A percentile compares a stretch with the other conserved stretches of the same genome.
phyloP scores from a whole-genome alignment of 2,113 vertebrate genomes.

The Scomber scombrus region DNA sequence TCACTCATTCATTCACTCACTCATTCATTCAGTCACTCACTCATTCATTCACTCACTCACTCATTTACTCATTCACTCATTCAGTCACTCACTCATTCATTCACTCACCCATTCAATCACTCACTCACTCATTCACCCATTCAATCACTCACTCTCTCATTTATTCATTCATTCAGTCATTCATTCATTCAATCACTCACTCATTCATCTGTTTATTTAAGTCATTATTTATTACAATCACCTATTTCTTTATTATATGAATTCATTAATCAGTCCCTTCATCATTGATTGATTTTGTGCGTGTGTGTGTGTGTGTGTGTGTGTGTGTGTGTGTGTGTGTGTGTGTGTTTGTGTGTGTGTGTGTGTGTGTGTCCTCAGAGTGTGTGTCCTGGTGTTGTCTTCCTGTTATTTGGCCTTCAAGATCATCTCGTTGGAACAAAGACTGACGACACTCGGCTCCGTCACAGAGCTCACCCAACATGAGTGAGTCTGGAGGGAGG shows the following conservation, averaged over 20 bases:
- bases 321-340: constrained; percentile 76
- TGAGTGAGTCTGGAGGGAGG: constrained; percentile 83
- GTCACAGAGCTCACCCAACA: constrained; percentile 81
- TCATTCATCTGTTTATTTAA: no score
- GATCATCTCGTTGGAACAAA: constrained; percentile 90
- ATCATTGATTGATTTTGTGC: background rate
- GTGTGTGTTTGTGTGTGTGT: constrained; percentile 71
- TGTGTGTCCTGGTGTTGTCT: constrained; percentile 90
- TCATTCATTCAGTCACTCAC: no score
- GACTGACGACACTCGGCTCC: constrained; percentile 84
- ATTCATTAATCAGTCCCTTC: background rate
- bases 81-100: background rate
- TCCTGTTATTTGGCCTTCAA: constrained; percentile 94
- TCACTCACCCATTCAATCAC: background rate
- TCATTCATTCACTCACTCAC: no score
- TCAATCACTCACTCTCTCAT: no score
- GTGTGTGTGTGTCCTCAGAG: constrained; percentile 79
- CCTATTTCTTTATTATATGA: no score
- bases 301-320: constrained; percentile 70
- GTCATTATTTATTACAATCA: no score
- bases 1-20: background rate
- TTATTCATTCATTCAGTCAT: background rate
- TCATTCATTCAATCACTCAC: background rate
- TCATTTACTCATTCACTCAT: background rate
- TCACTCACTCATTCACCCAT: no score